A percentile compares a stretch with the other conserved stretches of the same genome.
These are phyloP conservation scores for Dynastes grantii DNA, from an alignment of 2,888 invertebrate genomes.

Conservation along the genomic window DNA sequence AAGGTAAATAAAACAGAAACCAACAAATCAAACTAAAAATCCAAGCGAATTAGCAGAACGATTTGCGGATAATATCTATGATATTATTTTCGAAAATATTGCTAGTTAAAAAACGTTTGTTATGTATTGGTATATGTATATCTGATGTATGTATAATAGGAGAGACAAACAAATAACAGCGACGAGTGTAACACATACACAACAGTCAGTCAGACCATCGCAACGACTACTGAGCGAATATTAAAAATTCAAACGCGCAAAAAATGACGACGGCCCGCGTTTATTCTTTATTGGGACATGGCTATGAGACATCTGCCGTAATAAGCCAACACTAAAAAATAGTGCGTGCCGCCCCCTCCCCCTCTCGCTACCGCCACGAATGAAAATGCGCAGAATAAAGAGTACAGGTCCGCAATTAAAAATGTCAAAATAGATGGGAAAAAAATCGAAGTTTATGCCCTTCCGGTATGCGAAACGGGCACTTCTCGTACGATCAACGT, in stretches of 20 bases:
- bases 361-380: slow-evolving; percentile 66
- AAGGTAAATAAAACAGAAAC: neutral
- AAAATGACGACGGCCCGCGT: slow-evolving; percentile 68
- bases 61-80: neutral
- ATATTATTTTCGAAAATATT: neutral
- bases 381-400: slow-evolving; percentile 77
- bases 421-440: slow-evolving; percentile 71
- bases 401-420: slow-evolving; percentile 75
- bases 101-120: neutral
- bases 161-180: slow-evolving; percentile 46
- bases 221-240: slow-evolving; percentile 67
- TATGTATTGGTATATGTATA: neutral
- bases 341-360: slow-evolving; percentile 75
- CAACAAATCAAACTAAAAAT: slow-evolving; percentile 21
- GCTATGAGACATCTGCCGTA: slow-evolving; percentile 79
- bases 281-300: slow-evolving; percentile 72
- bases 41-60: neutral
- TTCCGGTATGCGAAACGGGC: slow-evolving; percentile 45
- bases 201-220: slow-evolving; percentile 49
- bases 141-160: slow-evolving; percentile 7
- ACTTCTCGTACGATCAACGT: slow-evolving; percentile 40
- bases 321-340: slow-evolving; percentile 79
- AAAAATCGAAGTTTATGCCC: slow-evolving; percentile 66
- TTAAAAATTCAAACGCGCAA: slow-evolving; percentile 72
- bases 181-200: slow-evolving; percentile 41